Evolutionary conservation across 37 sponge, comb jelly and placozoan genomes (phyloP).

Genomic region (Spongia lamella): DNA sequence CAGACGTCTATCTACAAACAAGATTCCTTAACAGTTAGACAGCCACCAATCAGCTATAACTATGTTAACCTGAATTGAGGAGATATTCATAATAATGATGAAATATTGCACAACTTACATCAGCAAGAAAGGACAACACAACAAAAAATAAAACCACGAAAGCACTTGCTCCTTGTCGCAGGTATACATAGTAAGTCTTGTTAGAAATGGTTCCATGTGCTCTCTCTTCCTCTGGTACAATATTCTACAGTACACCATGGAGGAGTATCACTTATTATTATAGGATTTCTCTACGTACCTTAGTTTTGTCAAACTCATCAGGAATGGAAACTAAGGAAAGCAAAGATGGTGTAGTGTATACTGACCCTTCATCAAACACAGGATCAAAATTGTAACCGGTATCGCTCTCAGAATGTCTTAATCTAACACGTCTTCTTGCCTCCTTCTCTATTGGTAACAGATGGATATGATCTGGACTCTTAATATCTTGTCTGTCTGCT

Average conservation of each 20-base stretch:
- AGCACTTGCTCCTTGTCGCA: conserved; percentile 9
- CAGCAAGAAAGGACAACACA: conserved; percentile 22
- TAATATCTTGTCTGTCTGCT: not conserved
- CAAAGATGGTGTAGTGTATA: no score
- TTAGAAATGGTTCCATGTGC: conserved; percentile 19
- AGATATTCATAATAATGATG: not conserved
- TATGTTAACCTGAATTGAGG: conserved; percentile 12
- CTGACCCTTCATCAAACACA: no score
- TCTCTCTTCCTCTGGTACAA: conserved; percentile 57
- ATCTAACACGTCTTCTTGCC: no score
- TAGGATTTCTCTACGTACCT: no score
- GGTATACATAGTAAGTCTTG: conserved; percentile 35
- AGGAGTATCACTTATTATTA: no score
- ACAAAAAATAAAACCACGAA: not conserved
- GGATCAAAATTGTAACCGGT: no score
- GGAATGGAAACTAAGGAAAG: no score
- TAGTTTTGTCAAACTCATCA: no score
- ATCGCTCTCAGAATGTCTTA: no score
- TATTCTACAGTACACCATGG: no score
- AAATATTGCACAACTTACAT: conserved; percentile 8
- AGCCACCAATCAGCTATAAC: conserved; percentile 51
- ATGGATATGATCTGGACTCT: not conserved
- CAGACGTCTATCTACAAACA: no score
- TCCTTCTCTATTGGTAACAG: not conserved
- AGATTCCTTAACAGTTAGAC: conserved; percentile 46